These are phyloP conservation scores for Neomorphus geoffroyi DNA, from an alignment of 2,797 vertebrate genomes.

Conservation along the genomic window DNA sequence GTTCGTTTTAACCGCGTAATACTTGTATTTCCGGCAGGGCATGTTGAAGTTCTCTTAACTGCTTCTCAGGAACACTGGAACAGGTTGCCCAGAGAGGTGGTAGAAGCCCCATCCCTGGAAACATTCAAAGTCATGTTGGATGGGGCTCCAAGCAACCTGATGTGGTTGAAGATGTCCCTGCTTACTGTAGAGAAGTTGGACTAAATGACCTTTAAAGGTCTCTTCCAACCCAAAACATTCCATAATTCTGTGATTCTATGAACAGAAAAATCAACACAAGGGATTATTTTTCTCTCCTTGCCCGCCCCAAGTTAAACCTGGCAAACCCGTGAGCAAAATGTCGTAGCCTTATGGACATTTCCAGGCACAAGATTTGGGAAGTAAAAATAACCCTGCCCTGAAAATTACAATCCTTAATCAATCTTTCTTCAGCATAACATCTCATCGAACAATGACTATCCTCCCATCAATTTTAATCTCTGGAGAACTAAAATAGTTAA, in stretches of 20 bases:
- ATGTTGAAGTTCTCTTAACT: not conserved
- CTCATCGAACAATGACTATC: not conserved
- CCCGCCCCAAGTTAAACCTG: not conserved
- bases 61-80: not conserved
- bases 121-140: too few relatives aligned
- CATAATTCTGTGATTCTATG: too few relatives aligned
- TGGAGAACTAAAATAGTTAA: not conserved
- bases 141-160: too few relatives aligned
- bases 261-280: not conserved
- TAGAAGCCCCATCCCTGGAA: too few relatives aligned
- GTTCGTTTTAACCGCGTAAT: fast-evolving
- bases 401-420: not conserved
- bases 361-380: not conserved
- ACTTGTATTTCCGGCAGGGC: not conserved
- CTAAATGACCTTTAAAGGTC: too few relatives aligned
- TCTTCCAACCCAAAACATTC: too few relatives aligned
- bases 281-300: not conserved
- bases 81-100: too few relatives aligned
- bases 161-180: too few relatives aligned
- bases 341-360: not conserved
- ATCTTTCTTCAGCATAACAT: not conserved
- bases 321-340: not conserved
- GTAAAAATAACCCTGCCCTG: not conserved
- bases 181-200: too few relatives aligned
- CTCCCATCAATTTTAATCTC: not conserved